Evolutionary conservation across 2,113 vertebrate species (phyloP), one percentile per base, ranked within the genome.

Genomic region (Baryphthengus martii): DNA sequence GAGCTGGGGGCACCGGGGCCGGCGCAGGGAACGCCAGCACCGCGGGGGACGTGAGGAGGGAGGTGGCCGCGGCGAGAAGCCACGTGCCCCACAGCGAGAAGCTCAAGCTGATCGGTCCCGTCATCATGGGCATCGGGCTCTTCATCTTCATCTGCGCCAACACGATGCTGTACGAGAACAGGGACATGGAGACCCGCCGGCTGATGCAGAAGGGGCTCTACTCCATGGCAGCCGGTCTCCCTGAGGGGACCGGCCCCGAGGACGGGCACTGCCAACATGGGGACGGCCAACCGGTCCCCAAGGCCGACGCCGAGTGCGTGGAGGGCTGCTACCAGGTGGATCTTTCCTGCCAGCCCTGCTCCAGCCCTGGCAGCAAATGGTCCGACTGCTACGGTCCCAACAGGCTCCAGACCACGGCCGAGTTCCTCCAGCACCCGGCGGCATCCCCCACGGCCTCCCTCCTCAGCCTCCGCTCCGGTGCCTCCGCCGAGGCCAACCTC

Each of bases 141-240:
- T 99, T 99, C 96, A 99, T 99, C 89, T 98, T 99, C 96, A 99
- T 99, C 97, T 99, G 99, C 4, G 99, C 99, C 91, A 99, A 99
- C 98, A 99, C 99, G 3, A 98, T 99, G 76, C 98, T 99, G n/a
- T 99, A 99, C 0, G 99, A 99, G 97, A 99, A 99, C 98, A 97
- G 99, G 21, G 99, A 99, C 97, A 96, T 98, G 92, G 99, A 99
- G 97, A 99, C 99, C 8, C 98, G 98, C 76, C 97, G 96, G 97
- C 98, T 99, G 84, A 99, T 99, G 98, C 98, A 98, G 85, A 99
- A 97, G 20, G 98, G 98, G 13, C 98, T 98, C 95, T 99, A 98
- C 86, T 97, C 95, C 39, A 97, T 99, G 96, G 96, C 96, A 4
- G 96, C 45, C 4, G 97, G 94, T 70, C 97, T 98, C 44, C 97